Conservation (phyloP, 2,888 invertebrate species). For the Alitta virens region DNA sequence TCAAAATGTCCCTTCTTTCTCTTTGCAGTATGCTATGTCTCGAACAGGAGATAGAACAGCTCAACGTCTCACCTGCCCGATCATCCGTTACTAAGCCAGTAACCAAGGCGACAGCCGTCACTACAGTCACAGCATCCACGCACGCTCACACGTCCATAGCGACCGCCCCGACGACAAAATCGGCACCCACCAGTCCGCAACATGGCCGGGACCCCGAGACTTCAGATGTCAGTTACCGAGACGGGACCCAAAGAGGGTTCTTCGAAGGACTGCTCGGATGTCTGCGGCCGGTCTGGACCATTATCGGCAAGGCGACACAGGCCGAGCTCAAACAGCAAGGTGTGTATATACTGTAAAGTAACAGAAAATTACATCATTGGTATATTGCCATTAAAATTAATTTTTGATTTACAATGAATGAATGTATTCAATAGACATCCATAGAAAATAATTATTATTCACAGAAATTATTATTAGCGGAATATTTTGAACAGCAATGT, state of each 20-base stretch:
- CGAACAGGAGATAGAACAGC: constrained; percentile 47
- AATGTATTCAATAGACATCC: too few relatives aligned
- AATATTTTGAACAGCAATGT: too few relatives aligned
- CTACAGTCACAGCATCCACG: neutral
- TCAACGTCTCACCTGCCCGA: constrained; percentile 38
- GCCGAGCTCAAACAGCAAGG: constrained; percentile 31
- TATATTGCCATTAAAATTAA: too few relatives aligned
- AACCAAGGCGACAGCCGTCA: constrained; percentile 33
- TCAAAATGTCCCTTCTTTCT: constrained; percentile 1
- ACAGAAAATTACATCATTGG: too few relatives aligned
- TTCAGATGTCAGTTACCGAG: constrained; percentile 44
- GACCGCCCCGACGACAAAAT: constrained; percentile 26
- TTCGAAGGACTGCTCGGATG: constrained; percentile 77
- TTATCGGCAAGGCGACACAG: constrained; percentile 69
- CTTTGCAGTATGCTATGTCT: constrained; percentile 51
- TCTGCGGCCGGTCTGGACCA: constrained; percentile 81
- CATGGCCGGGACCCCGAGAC: constrained; percentile 28
- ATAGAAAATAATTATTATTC: too few relatives aligned
- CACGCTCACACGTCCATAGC: neutral
- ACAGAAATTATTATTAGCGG: too few relatives aligned
- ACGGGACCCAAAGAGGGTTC: constrained; percentile 47
- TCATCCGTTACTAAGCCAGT: constrained; percentile 35
- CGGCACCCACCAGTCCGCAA: constrained; percentile 47
- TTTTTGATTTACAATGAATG: too few relatives aligned
- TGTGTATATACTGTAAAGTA: too few relatives aligned